phyloP scores from a whole-genome alignment of 2,797 vertebrate genomes.

The Microchirus variegatus region DNA sequence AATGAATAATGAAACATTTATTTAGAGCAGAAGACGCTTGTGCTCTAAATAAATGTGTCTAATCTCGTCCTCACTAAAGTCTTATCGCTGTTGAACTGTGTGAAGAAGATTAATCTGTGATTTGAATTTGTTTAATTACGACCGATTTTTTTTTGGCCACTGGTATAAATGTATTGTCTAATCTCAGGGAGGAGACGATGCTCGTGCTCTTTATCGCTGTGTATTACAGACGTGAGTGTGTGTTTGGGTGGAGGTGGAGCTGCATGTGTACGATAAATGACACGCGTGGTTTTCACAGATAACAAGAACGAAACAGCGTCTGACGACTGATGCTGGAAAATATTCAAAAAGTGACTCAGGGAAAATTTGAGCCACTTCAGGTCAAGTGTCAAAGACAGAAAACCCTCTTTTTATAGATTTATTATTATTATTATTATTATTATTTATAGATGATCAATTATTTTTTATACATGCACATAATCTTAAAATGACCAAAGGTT shows the following conservation, averaged over 20 bases:
- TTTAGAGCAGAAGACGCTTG: too few species aligned
- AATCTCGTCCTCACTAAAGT: not conserved
- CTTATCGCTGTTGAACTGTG: not conserved
- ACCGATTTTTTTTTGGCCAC: not conserved
- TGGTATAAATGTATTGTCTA: slow-evolving; percentile 4
- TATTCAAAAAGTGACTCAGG: not conserved
- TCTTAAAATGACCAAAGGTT: too few species aligned
- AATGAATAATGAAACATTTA: too few species aligned
- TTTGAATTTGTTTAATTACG: slow-evolving; percentile 22
- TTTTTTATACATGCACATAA: too few species aligned
- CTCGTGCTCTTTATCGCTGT: slow-evolving; percentile 1
- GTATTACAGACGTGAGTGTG: slow-evolving; percentile 5
- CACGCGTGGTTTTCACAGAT: slow-evolving; percentile 33
- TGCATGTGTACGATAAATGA: slow-evolving; percentile 60
- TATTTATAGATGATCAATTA: too few species aligned
- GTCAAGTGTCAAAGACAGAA: too few species aligned
- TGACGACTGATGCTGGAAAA: not conserved
- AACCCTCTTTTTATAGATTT: too few species aligned
- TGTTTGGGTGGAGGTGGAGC: slow-evolving; percentile 46
- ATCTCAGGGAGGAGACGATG: not conserved
- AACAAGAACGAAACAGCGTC: slow-evolving; percentile 15
- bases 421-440: too few species aligned
- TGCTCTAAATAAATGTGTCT: too few species aligned
- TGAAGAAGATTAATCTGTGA: slow-evolving; percentile 15
- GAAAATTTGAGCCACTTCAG: not conserved